A percentile compares a stretch with the other conserved stretches of the same genome.
Conservation (phyloP, 2,888 invertebrate species). For the Apotomis turbidana region DNA sequence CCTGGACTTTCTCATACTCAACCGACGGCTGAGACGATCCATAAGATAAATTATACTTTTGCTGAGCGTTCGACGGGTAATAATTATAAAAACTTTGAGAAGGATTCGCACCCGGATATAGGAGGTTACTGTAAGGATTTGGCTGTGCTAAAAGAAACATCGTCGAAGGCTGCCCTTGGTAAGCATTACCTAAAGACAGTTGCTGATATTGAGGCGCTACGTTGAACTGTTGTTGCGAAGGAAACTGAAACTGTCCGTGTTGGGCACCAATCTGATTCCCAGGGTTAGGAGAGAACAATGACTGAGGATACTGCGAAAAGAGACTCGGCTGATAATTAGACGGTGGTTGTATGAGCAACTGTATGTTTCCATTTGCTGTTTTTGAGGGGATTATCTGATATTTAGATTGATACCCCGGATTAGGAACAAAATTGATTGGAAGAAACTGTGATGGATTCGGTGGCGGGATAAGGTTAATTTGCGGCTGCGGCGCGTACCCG, state of each 20-base stretch:
- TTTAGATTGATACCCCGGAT: conserved; percentile 74
- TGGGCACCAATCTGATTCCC: conserved; percentile 44
- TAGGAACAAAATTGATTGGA: conserved; percentile 74
- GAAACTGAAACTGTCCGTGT: conserved; percentile 64
- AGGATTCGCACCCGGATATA: conserved; percentile 60
- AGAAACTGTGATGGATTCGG: conserved; percentile 50
- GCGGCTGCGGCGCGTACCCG: conserved; percentile 57
- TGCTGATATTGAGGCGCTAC: conserved; percentile 54
- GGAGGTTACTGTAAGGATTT: conserved; percentile 66
- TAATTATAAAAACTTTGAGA: conserved; percentile 72
- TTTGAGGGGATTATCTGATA: conserved; percentile 74
- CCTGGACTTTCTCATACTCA: conserved; percentile 69
- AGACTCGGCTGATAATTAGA: conserved; percentile 56
- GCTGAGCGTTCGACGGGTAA: conserved; percentile 68
- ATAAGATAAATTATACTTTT: conserved; percentile 65
- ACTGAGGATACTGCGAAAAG: conserved; percentile 62
- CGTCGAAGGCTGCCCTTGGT: conserved; percentile 66
- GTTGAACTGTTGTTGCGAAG: conserved; percentile 48
- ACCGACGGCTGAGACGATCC: conserved; percentile 54
- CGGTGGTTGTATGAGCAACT: conserved; percentile 68
- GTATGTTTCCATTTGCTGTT: conserved; percentile 63
- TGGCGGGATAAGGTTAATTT: conserved; percentile 61
- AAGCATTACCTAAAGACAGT: conserved; percentile 59
- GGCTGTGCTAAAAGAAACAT: conserved; percentile 72
- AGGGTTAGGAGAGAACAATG: conserved; percentile 50